Conservation (phyloP, 2,888 invertebrate species). For the Lycophotia porphyrea region DNA sequence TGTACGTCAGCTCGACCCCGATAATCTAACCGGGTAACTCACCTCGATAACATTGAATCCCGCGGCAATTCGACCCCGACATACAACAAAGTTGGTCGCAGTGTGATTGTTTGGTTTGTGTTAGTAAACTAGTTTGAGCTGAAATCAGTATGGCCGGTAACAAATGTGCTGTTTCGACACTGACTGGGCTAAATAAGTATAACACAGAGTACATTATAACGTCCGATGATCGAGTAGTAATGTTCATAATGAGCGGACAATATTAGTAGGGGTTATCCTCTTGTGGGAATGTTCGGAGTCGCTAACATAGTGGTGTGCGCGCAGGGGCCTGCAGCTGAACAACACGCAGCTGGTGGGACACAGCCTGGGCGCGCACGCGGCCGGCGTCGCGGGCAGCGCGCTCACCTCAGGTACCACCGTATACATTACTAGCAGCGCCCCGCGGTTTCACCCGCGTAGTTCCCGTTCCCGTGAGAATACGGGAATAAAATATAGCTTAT, state of each 20-base stretch:
- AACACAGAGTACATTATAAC: neutral
- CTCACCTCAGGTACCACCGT: conserved; percentile 83
- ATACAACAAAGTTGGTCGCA: neutral
- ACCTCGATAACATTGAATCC: neutral
- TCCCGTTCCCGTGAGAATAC: too few species aligned
- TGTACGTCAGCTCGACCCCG: neutral
- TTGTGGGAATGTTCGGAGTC: too few species aligned
- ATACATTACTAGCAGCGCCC: too few species aligned
- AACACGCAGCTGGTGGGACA: conserved; percentile 91
- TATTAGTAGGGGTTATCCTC: neutral
- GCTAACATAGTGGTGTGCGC: neutral
- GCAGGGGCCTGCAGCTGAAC: conserved; percentile 88
- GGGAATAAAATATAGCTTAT: too few species aligned
- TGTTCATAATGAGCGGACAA: neutral
- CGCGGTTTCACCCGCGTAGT: too few species aligned
- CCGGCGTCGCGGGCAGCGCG: conserved; percentile 91
- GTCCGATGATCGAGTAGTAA: too few species aligned
- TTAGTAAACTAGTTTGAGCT: too few species aligned
- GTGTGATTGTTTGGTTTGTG: neutral
- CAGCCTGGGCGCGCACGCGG: conserved; percentile 92
- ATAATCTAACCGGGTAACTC: neutral
- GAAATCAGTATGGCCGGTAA: too few species aligned
- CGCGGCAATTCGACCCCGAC: too few species aligned
- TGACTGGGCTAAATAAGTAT: neutral
- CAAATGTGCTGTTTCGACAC: too few species aligned